Conservation (phyloP, 2,797 vertebrate genomes). For the Peromyscus eremicus region DNA sequence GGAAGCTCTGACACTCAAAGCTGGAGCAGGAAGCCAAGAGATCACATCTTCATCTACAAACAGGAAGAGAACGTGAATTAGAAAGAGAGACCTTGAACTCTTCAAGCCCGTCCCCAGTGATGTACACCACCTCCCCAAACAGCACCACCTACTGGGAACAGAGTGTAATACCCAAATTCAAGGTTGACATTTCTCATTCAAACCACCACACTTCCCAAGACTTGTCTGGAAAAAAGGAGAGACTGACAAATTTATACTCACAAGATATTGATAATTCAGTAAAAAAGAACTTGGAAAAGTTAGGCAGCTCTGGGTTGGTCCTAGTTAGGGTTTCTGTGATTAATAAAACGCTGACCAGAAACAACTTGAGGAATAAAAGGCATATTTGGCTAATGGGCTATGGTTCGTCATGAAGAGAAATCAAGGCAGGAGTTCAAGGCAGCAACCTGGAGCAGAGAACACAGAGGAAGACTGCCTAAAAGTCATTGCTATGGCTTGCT, state of each 20-base stretch:
- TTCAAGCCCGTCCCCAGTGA: neutral
- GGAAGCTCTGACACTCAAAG: neutral
- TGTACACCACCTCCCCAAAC: neutral
- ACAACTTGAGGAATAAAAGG: too few species aligned
- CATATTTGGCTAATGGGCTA: neutral
- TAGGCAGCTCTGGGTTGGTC: neutral
- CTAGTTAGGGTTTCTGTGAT: neutral
- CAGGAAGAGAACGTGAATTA: neutral
- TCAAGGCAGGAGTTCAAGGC: neutral
- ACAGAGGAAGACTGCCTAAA: neutral
- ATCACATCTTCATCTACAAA: neutral
- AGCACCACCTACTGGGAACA: neutral
- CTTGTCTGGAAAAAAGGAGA: neutral
- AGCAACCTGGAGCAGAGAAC: neutral
- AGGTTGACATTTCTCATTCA: neutral
- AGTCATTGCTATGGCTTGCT: neutral
- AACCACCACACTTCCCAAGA: neutral
- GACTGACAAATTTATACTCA: neutral
- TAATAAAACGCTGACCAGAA: neutral
- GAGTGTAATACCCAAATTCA: neutral
- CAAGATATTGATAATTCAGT: neutral
- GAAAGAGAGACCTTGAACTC: neutral
- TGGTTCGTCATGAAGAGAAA: neutral
- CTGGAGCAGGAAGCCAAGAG: neutral
- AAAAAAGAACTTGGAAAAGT: neutral